Percentiles rank a stretch among this genome's conserved stretches.
Conservation (phyloP, 2,797 vertebrate genomes). For the Siniperca scherzeri region DNA sequence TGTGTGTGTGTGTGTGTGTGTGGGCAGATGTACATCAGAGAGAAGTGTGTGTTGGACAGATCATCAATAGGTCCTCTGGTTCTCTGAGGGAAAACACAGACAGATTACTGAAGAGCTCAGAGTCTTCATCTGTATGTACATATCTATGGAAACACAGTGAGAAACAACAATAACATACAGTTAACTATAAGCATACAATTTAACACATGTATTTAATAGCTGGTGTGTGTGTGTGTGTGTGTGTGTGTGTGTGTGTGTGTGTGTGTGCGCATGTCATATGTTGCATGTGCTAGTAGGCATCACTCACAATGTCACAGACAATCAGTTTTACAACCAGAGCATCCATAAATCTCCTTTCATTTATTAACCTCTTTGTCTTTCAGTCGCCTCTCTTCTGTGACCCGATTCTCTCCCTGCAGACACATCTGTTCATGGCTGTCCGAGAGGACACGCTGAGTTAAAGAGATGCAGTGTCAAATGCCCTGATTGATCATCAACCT, state of each 20-base stretch:
- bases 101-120: conserved; percentile 57
- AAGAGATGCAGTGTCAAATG: conserved; percentile 34
- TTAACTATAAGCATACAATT: conserved; percentile 8
- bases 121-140: conserved; percentile 9
- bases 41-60: conserved; percentile 50
- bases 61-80: conserved; percentile 52
- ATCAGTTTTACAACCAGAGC: conserved; percentile 66
- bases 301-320: conserved; percentile 61
- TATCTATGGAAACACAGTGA: neutral
- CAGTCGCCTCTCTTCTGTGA: conserved; percentile 35
- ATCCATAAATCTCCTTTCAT: conserved; percentile 68
- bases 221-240: neutral
- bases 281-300: conserved; percentile 55
- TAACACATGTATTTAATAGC: conserved; percentile 13
- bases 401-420: conserved; percentile 36
- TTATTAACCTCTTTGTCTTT: conserved; percentile 55
- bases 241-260: neutral
- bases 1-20: conserved; percentile 16
- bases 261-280: conserved; percentile 54
- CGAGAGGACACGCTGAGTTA: conserved; percentile 50
- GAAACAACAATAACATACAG: conserved; percentile 4
- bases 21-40: conserved; percentile 34
- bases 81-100: conserved; percentile 53
- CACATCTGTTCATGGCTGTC: conserved; percentile 57
- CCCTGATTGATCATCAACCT: conserved; percentile 40